Evolutionary conservation across 2,113 vertebrate species (phyloP).

Genomic region (Hemicordylus capensis): DNA sequence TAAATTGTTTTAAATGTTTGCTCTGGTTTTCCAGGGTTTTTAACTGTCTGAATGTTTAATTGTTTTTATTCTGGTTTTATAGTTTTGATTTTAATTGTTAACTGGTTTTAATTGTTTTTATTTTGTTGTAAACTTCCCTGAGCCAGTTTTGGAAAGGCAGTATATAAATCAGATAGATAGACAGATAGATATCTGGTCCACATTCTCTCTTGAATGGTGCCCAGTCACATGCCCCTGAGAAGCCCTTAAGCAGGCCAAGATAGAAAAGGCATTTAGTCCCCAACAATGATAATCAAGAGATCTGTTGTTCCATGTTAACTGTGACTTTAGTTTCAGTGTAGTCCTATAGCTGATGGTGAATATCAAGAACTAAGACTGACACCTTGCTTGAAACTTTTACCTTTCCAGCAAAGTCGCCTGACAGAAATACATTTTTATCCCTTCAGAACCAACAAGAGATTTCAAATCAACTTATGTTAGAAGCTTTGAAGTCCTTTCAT

Average conservation of each 20-base stretch:
- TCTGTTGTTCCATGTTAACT: background rate
- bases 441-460: background rate
- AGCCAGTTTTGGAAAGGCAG: too few relatives aligned
- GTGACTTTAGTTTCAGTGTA: background rate
- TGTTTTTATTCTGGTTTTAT: too few relatives aligned
- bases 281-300: background rate
- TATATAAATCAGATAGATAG: too few relatives aligned
- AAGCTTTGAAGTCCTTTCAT: slow-evolving; percentile 29
- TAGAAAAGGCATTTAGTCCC: background rate
- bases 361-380: background rate
- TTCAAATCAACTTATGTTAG: slow-evolving; percentile 19
- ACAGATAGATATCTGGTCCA: too few relatives aligned
- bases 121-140: too few relatives aligned
- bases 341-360: background rate
- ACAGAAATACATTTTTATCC: background rate
- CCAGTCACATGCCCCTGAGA: background rate
- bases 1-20: too few relatives aligned
- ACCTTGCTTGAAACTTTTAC: background rate
- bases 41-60: too few relatives aligned
- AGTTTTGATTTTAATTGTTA: too few relatives aligned
- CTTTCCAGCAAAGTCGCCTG: background rate
- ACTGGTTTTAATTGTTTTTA: too few relatives aligned
- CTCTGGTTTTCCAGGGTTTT: too few relatives aligned
- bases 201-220: background rate
- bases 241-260: background rate